Conservation (phyloP, 2,113 vertebrate genomes). For the Vireo altiloquus region DNA sequence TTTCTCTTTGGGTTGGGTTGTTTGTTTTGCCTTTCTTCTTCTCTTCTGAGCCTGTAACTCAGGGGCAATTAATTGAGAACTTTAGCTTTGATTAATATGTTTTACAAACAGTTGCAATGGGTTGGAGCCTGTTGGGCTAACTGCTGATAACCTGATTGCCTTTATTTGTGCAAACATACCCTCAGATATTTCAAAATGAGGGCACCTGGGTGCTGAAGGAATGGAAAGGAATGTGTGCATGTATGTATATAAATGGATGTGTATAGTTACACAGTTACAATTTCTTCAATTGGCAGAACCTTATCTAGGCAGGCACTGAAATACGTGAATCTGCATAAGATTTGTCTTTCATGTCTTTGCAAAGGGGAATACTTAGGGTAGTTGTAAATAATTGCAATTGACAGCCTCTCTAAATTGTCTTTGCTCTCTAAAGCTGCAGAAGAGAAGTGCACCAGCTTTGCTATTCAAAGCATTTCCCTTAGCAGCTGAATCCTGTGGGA, state of each 20-base stretch:
- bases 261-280: background rate
- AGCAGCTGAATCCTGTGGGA: conserved; percentile 27
- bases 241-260: background rate
- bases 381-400: background rate
- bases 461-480: conserved; percentile 24
- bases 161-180: background rate
- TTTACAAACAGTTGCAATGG: background rate
- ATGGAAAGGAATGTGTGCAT: background rate
- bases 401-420: background rate
- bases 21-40: background rate
- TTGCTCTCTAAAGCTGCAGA: background rate
- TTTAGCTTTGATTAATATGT: background rate
- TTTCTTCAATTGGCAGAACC: background rate
- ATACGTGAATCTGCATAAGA: fast-evolving
- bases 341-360: background rate
- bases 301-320: background rate
- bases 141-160: background rate
- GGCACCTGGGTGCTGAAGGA: background rate
- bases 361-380: background rate
- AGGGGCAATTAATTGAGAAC: background rate
- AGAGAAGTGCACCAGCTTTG: background rate
- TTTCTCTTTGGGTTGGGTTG: background rate
- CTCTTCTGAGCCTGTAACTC: background rate
- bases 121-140: background rate
- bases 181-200: background rate